Evolutionary conservation across 2,888 invertebrate genomes (phyloP), one percentile per base, ranked within the genome.

Genomic region (Pyrrhia umbra): DNA sequence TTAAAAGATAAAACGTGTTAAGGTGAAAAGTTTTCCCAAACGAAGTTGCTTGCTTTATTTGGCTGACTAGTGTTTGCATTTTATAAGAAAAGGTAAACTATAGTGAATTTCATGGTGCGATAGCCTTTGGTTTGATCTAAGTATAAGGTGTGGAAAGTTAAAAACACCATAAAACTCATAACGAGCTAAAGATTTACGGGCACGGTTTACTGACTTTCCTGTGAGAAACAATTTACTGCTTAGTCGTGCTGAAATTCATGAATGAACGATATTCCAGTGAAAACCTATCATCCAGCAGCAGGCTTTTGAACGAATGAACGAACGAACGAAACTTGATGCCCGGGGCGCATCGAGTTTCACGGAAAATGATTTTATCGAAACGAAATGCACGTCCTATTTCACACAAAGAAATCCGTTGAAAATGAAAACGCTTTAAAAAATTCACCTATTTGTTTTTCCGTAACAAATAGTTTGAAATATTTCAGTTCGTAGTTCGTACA

Each of bases 391-490:
- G 13, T 49, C 37, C 20, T 56, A 61, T 55, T 67, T 51, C 51
- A 51, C 1, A 63, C 57, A 69, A 71, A 49, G 49, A 57, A 30
- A 20, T 52, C 40, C 16, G 6, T 50, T n/a, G 37, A 2, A 69
- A 61, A 51, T 62, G 25, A 58, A 62, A 75, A 50, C 43, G 55
- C 13, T 37, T 58, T 69, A 40, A 20, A 51, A 63, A 63, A 40
- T 51, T 72, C 49, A 46, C 30, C 50, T 43, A 46, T 68, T 68
- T 57, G 39, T 63, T 72, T 63, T 59, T 6, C 20, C 16, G 46
- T 45, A 56, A 69, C 58, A 55, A 56, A 72, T 59, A 72, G 55
- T 52, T 13, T 15, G 21, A 46, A 72, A 75, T 50, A 62, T 40
- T 75, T 75, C 51, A 52, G 51, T 65, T 39, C n/a, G n/a, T 39